phyloP scores from a whole-genome alignment of 2,888 invertebrate species.

The Thecophora atra region DNA sequence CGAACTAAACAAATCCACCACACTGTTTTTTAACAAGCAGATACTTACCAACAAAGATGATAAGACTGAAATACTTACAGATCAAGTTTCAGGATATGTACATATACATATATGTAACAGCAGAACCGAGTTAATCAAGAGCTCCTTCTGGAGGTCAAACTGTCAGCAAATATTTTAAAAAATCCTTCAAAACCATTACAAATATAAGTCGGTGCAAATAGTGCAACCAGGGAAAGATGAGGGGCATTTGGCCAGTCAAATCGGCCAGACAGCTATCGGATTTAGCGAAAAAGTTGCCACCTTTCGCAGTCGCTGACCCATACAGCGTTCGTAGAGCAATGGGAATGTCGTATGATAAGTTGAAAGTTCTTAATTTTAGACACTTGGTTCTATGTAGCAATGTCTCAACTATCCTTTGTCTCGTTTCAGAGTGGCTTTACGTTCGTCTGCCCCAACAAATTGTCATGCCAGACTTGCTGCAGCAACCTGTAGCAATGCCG shows the following conservation, averaged over 20 bases:
- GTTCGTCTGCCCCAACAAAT: slow-evolving; percentile 57
- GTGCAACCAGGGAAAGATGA: slow-evolving; percentile 78
- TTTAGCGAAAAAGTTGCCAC: slow-evolving; percentile 80
- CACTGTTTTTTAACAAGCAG: too few species aligned
- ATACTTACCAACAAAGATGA: too few species aligned
- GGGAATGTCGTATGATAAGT: slow-evolving; percentile 73
- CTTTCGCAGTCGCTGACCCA: slow-evolving; percentile 74
- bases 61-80: too few species aligned
- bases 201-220: slow-evolving; percentile 76
- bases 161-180: too few species aligned
- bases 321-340: slow-evolving; percentile 77
- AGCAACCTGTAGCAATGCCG: slow-evolving; percentile 58
- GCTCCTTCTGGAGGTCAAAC: too few species aligned
- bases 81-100: too few species aligned
- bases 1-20: too few species aligned
- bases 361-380: not conserved
- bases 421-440: slow-evolving; percentile 56
- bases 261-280: slow-evolving; percentile 79
- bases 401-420: slow-evolving; percentile 5
- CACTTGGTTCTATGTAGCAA: too few species aligned
- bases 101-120: too few species aligned
- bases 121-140: too few species aligned
- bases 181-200: too few species aligned
- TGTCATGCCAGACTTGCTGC: slow-evolving; percentile 59
- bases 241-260: slow-evolving; percentile 77